Evolutionary conservation across 2,888 invertebrate species (phyloP).

Genomic region (Tiliacea aurago): DNA sequence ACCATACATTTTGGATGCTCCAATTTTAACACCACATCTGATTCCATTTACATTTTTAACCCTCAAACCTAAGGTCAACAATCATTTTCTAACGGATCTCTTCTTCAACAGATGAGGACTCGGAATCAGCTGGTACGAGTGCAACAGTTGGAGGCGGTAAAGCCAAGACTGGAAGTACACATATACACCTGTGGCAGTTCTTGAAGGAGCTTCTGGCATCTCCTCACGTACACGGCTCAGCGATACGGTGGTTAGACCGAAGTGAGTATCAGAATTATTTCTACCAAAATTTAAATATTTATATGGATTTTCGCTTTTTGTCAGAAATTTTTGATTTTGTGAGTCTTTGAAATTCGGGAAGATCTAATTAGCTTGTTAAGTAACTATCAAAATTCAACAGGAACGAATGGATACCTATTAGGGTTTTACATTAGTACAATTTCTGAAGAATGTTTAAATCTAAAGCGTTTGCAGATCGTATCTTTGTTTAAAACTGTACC

Average conservation of each 20-base stretch:
- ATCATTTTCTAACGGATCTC: conserved; percentile 21
- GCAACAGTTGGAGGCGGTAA: conserved; percentile 78
- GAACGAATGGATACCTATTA: too few species aligned
- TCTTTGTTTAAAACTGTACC: background rate
- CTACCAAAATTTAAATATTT: too few species aligned
- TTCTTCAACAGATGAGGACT: conserved; percentile 90
- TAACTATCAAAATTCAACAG: too few species aligned
- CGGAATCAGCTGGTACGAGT: conserved; percentile 85
- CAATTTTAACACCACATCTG: conserved; percentile 18
- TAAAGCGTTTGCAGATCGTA: background rate
- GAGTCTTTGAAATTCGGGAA: too few species aligned
- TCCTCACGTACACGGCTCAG: conserved; percentile 97
- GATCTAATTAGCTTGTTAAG: too few species aligned
- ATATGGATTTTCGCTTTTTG: background rate
- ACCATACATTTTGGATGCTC: conserved; percentile 2
- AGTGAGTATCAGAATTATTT: conserved; percentile 81
- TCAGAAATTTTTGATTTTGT: too few species aligned
- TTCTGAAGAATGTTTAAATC: too few species aligned
- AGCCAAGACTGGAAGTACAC: conserved; percentile 93
- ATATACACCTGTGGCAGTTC: conserved; percentile 99
- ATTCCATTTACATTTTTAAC: conserved; percentile 45
- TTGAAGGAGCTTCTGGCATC: conserved; percentile 98
- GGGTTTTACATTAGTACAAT: too few species aligned
- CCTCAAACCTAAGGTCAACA: background rate
- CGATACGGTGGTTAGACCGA: conserved; percentile 99